These are phyloP conservation scores for Lycocorax pyrrhopterus DNA, from an alignment of 2,113 vertebrate genomes.

Conservation along the genomic window DNA sequence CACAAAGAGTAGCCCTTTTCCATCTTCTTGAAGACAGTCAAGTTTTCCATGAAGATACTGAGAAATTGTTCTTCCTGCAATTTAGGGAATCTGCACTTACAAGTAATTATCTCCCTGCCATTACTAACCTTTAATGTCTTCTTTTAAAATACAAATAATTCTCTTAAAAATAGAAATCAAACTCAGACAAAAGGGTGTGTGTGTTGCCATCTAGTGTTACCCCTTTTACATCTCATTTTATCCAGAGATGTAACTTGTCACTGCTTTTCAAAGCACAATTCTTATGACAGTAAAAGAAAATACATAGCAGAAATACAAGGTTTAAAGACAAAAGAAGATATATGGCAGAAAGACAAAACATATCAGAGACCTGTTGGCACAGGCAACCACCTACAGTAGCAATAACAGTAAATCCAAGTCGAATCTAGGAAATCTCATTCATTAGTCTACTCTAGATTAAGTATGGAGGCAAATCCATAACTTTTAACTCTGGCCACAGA, in stretches of 20 bases:
- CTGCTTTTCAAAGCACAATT: neutral
- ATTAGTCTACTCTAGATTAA: neutral
- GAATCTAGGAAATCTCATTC: neutral
- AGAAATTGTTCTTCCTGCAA: neutral
- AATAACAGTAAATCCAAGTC: neutral
- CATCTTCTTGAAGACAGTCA: neutral
- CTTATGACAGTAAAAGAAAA: neutral
- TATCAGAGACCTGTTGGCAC: neutral
- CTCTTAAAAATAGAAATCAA: neutral
- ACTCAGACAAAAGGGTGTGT: neutral
- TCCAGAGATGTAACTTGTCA: neutral
- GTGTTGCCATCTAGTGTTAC: constrained; percentile 35
- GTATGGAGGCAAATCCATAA: neutral
- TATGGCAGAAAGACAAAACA: neutral
- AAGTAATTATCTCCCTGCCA: neutral
- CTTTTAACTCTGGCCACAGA: neutral
- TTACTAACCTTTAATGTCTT: neutral
- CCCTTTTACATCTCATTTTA: neutral
- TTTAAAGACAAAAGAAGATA: neutral
- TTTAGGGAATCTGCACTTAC: neutral
- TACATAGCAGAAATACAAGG: neutral
- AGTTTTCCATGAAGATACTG: neutral
- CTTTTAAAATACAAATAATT: neutral
- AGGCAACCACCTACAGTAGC: neutral
- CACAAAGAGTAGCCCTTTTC: neutral